Base-by-base conservation (phyloP, 1,140 invertebrate genomes). In the Phortica variegata region DNA sequence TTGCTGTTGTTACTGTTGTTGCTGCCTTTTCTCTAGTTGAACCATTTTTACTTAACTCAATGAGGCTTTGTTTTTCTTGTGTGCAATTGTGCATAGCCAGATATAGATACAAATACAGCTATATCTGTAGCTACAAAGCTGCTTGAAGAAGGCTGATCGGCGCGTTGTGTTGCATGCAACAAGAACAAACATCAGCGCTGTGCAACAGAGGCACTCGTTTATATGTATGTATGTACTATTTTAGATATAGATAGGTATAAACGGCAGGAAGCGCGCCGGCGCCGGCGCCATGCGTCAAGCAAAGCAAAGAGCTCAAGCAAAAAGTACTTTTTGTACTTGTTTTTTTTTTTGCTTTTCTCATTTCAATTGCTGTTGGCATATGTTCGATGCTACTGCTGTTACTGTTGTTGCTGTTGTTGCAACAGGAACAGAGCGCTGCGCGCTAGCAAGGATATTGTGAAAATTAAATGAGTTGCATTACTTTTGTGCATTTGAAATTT, bases 391-490 rank as follows among this genome's bases (percentile, higher is more conserved):
- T n/a, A n/a, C n/a, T n/a, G n/a, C n/a, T n/a, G n/a, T n/a, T n/a
- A n/a, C n/a, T n/a, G n/a, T n/a, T n/a, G n/a, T n/a, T n/a, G n/a
- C n/a, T n/a, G n/a, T n/a, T n/a, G n/a, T n/a, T n/a, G n/a, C n/a
- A n/a, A n/a, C 53, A 51, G 53, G 40, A 57, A 45, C 53, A 56
- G 60, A 53, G 61, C 61, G 52, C n/a, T n/a, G 23, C 10, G 10
- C 23, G 10, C 5, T 6, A 26, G 23, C 61, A 65, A 63, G 61
- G 61, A 65, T 65, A 65, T 65, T 65, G 61, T 65, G 55, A 65
- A 65, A 65, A 65, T 65, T 65, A 65, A 65, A 65, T 65, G 61
- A 65, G 61, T 65, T 65, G 61, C 61, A 65, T 65, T 65, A 61
- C 61, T 65, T 65, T 65, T 65, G 61, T 65, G 61, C 61, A 65